Evolutionary conservation across 2,797 vertebrate genomes (phyloP).

Genomic region (Pipistrellus nathusii): DNA sequence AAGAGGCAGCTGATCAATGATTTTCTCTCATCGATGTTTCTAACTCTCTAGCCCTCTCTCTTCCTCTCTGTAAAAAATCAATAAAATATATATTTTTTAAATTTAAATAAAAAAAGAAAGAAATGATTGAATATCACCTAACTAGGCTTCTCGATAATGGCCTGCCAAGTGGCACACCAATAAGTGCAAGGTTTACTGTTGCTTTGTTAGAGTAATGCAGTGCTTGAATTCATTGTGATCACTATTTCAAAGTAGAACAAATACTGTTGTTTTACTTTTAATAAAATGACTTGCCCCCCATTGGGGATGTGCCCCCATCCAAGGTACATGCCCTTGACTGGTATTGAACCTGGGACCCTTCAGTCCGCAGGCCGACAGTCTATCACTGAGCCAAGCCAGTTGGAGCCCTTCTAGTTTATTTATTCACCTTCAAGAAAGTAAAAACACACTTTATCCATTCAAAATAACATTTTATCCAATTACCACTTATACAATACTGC

Average conservation of each 20-base stretch:
- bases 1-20: too few species aligned
- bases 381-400: too few species aligned
- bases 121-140: neutral
- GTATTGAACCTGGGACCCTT: too few species aligned
- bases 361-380: too few species aligned
- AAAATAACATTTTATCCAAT: neutral
- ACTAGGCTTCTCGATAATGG: neutral
- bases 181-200: neutral
- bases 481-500: neutral
- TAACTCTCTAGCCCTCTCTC: too few species aligned
- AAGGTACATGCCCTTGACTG: too few species aligned
- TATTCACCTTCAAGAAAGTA: neutral
- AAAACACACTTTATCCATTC: neutral
- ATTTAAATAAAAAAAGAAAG: too few species aligned
- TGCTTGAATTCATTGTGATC: neutral
- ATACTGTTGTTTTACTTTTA: constrained; percentile 3
- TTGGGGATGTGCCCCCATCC: too few species aligned
- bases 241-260: constrained; percentile 21
- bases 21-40: too few species aligned
- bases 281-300: neutral
- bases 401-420: neutral
- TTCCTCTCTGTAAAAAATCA: too few species aligned
- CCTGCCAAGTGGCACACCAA: neutral
- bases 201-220: neutral
- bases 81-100: too few species aligned